A percentile compares a stretch with the other conserved stretches of the same genome.
These are phyloP conservation scores for Carollia perspicillata DNA, from an alignment of 2,113 vertebrate genomes.

Conservation along the genomic window DNA sequence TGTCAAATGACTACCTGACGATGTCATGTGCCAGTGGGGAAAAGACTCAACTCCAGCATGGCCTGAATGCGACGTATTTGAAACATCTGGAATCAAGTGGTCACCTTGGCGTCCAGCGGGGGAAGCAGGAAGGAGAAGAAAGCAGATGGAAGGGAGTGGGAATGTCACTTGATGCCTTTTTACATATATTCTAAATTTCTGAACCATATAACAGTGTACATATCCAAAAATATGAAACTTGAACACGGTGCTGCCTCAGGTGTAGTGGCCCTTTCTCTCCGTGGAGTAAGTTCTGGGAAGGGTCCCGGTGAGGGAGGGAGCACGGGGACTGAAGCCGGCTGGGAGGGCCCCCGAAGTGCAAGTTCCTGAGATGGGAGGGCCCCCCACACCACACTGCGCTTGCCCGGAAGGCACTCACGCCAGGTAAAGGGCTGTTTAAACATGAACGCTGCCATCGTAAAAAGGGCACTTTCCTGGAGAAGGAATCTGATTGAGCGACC, in stretches of 20 bases:
- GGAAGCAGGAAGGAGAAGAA: no score
- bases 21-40: background rate
- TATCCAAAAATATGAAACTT: background rate
- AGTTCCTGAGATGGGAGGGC: background rate
- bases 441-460: background rate
- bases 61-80: background rate
- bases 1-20: background rate
- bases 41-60: background rate
- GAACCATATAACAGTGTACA: background rate
- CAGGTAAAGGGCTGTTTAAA: background rate
- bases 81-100: background rate
- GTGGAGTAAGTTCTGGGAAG: background rate
- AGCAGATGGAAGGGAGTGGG: background rate
- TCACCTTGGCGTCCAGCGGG: background rate
- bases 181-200: background rate
- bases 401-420: background rate
- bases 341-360: accelerated
- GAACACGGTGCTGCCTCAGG: background rate
- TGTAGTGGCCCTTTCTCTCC: background rate
- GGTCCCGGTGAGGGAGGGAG: background rate
- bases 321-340: background rate
- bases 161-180: background rate
- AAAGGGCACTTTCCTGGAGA: background rate
- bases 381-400: background rate
- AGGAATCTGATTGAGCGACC: background rate